Conservation (phyloP, 2,797 vertebrate species). For the Enteromius anoplus region DNA sequence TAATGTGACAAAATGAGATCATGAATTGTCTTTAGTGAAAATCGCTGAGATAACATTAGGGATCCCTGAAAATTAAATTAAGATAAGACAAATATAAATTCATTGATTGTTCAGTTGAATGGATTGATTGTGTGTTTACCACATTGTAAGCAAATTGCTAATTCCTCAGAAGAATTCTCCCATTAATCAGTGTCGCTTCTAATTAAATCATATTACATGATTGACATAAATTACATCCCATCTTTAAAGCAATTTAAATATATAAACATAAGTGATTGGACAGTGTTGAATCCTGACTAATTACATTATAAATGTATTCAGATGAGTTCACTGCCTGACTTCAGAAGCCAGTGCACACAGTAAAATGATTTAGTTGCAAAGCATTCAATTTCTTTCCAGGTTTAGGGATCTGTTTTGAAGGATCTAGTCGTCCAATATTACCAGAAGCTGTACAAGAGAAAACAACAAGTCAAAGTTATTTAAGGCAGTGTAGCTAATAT, state of each 20-base stretch:
- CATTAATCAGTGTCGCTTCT: neutral
- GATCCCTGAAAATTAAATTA: conserved; percentile 39
- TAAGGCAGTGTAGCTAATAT: neutral
- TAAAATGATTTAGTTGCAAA: neutral
- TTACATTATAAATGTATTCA: neutral
- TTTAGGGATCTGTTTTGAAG: conserved; percentile 2
- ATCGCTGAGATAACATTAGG: conserved; percentile 47
- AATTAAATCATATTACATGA: neutral
- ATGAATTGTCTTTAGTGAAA: conserved; percentile 7
- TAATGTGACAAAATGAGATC: neutral
- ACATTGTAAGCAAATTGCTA: neutral
- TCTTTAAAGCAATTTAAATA: conserved; percentile 22
- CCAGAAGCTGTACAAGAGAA: conserved; percentile 35
- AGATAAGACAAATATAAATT: neutral
- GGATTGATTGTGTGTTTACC: neutral
- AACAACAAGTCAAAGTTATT: neutral
- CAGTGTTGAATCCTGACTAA: neutral
- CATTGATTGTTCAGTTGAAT: neutral
- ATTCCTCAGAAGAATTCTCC: neutral
- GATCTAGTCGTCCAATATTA: conserved; percentile 33
- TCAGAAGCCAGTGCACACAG: neutral
- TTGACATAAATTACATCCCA: neutral
- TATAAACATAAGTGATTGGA: neutral
- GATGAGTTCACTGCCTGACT: neutral
- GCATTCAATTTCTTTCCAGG: neutral